Evolutionary conservation across 2,888 invertebrate species (phyloP), one percentile per base, ranked within the genome.

Genomic region (Cryptus armator): DNA sequence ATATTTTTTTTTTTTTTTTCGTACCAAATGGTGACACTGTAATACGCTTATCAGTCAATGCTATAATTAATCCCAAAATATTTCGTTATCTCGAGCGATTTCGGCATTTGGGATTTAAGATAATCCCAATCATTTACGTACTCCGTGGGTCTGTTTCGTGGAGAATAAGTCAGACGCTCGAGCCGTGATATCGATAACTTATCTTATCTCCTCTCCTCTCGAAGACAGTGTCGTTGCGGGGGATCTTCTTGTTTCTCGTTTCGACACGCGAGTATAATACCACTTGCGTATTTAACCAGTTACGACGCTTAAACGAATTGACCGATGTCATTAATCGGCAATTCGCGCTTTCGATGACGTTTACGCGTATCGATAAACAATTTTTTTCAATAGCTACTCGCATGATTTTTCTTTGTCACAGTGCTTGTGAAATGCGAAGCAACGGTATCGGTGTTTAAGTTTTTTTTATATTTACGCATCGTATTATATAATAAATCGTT

Each of bases 111-210:
- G 37, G n/a, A 56, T 66, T 80, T 51, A 10, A 16, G 48, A 81
- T 81, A 74, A 68, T 43, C 37, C n/a, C 48, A 53, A 56, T 53
- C 44, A 5, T 53, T 16, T 32, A 64, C 14, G 14, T 19, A 51
- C 48, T 19, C 7, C 16, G 6, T 24, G 56, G 44, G 12, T 37
- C 14, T 59, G 53, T 48, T 59, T 74, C 74, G 10, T 14, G 46
- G 16, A 37, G 37, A 9, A 37, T 24, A 66, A 59, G 67, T 46
- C 64, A 37, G 51, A 70, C 59, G 12, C 24, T 51, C 53, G 70
- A 68, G 48, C 68, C 59, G 56, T 72, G 43, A 14, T 59, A 48
- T 59, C 37, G 78, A 83, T 78, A 78, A 29, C 51, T 14, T 62
- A 51, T 68, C 51, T 74, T 43, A 68, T 83, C 56, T 75, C 24